Conservation (phyloP, 1,140 invertebrate genomes). For the Stenopsyche tienmushanensis region DNA sequence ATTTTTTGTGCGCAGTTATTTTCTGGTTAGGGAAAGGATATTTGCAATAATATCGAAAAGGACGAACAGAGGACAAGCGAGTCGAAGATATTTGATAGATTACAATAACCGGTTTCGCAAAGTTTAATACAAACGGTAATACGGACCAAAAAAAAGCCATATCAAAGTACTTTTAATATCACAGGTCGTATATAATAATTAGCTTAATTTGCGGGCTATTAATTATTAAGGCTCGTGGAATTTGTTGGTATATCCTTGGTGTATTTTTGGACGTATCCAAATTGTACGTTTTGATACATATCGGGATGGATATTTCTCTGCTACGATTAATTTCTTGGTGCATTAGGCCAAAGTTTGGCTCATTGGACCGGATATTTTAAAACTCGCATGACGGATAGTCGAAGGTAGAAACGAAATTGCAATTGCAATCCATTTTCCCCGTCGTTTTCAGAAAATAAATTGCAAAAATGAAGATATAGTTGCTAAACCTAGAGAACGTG, state of each 20-base stretch:
- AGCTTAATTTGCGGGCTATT: too few relatives aligned
- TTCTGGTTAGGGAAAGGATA: neutral
- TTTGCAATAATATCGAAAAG: neutral
- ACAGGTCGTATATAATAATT: too few relatives aligned
- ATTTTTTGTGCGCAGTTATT: neutral
- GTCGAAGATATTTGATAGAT: neutral
- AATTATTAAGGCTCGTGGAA: too few relatives aligned
- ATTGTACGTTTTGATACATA: too few relatives aligned
- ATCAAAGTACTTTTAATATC: too few relatives aligned
- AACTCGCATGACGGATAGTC: constrained; percentile 27
- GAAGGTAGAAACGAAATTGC: constrained; percentile 20
- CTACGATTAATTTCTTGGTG: constrained; percentile 41
- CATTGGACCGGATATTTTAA: constrained; percentile 37
- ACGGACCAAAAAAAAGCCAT: too few relatives aligned
- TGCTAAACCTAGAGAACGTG: too few relatives aligned
- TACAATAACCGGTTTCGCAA: neutral
- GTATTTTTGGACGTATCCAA: too few relatives aligned
- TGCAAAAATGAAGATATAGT: too few relatives aligned
- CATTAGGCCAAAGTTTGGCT: constrained; percentile 34
- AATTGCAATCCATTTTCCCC: constrained; percentile 21
- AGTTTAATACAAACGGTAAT: too few relatives aligned
- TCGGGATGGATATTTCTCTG: constrained; percentile 19
- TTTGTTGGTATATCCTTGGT: too few relatives aligned
- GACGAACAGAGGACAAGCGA: neutral
- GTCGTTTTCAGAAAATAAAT: too few relatives aligned